Percentiles rank a stretch among this genome's conserved stretches.
Conservation (phyloP, 2,797 vertebrate species). For the Sebastes ruberrimus region DNA sequence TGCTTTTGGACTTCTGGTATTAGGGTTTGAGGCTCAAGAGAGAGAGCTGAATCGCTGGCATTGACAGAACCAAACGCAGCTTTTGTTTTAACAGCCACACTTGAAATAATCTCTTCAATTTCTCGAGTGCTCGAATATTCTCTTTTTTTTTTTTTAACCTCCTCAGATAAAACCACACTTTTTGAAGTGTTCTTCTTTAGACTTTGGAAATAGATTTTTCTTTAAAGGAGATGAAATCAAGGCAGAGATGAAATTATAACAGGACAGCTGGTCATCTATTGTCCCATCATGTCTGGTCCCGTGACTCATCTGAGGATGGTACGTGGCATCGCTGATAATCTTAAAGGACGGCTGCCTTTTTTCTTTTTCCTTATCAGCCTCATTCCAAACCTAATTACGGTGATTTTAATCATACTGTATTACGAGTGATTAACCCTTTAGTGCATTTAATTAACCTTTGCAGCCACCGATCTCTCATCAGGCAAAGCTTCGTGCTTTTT, state of each 20-base stretch:
- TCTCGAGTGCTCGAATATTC: slow-evolving; percentile 26
- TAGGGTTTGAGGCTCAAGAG: slow-evolving; percentile 44
- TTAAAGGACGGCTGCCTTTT: slow-evolving; percentile 65
- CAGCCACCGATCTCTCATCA: slow-evolving; percentile 76
- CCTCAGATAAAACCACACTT: slow-evolving; percentile 24
- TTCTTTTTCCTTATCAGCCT: slow-evolving; percentile 67
- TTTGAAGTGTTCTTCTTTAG: slow-evolving; percentile 28
- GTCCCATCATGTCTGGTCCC: slow-evolving; percentile 38
- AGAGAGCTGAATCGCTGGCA: slow-evolving; percentile 16
- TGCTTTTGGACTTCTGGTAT: slow-evolving; percentile 44
- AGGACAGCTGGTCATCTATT: slow-evolving; percentile 45
- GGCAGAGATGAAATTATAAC: slow-evolving; percentile 27
- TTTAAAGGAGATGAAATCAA: slow-evolving; percentile 34
- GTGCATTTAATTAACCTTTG: slow-evolving; percentile 85
- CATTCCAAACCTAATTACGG: slow-evolving; percentile 80
- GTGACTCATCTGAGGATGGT: slow-evolving; percentile 39
- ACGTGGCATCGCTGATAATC: slow-evolving; percentile 65
- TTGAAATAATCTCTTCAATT: slow-evolving; percentile 43
- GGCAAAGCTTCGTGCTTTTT: slow-evolving; percentile 67
- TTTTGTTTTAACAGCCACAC: slow-evolving; percentile 50
- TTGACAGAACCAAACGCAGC: slow-evolving; percentile 39
- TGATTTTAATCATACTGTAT: slow-evolving; percentile 85
- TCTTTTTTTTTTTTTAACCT: slow-evolving; percentile 16
- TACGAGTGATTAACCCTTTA: slow-evolving; percentile 84
- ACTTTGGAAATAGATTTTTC: slow-evolving; percentile 29